phyloP scores from a whole-genome alignment of 2,888 invertebrate species.

The Xanthorhoe spadicearia region DNA sequence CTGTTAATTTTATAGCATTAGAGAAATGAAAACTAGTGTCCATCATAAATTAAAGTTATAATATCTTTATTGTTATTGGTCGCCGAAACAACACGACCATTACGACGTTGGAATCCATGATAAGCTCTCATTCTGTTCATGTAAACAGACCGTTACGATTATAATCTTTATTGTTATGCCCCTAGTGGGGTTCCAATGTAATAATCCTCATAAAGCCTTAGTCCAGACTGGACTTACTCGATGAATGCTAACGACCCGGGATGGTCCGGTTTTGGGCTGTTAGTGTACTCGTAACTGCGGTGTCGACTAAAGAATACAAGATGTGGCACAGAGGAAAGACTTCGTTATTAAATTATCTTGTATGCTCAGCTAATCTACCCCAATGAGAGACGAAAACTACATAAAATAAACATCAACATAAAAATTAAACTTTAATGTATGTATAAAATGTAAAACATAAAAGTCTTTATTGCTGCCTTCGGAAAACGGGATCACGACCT shows the following conservation, averaged over 20 bases:
- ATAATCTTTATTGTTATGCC: conserved; percentile 49
- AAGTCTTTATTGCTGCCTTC: no score
- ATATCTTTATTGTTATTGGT: conserved; percentile 32
- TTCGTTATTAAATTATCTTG: not conserved
- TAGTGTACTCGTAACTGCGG: conserved; percentile 23
- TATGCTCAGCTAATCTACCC: not conserved
- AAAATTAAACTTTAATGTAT: not conserved
- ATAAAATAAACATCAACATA: no score
- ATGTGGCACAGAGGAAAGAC: not conserved
- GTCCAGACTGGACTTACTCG: conserved; percentile 51
- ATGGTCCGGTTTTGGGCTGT: conserved; percentile 43
- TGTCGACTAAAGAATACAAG: conserved; percentile 10
- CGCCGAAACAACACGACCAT: conserved; percentile 29
- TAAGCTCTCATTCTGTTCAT: conserved; percentile 28
- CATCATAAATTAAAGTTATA: conserved; percentile 22
- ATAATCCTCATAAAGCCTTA: conserved; percentile 56
- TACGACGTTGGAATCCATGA: conserved; percentile 32
- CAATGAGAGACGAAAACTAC: not conserved
- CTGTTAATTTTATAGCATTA: conserved; percentile 15
- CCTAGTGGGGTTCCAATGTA: conserved; percentile 40
- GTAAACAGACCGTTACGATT: conserved; percentile 39
- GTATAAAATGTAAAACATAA: not conserved
- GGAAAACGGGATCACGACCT: not conserved
- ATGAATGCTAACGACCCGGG: conserved; percentile 60
- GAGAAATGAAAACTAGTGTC: conserved; percentile 17